phyloP scores from a whole-genome alignment of 2,797 vertebrate species.

The Parambassis ranga region DNA sequence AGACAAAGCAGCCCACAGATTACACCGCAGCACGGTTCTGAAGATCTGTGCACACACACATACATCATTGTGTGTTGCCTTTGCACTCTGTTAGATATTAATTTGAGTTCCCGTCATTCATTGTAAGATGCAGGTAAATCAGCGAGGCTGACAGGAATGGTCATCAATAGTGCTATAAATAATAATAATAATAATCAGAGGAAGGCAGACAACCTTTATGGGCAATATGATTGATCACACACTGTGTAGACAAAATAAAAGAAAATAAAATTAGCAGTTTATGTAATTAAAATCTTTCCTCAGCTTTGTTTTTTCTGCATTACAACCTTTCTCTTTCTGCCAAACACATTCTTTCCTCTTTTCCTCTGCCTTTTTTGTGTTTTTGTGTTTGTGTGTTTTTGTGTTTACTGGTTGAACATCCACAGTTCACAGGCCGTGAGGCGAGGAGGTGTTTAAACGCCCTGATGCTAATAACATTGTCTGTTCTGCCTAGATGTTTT shows the following conservation, averaged over 20 bases:
- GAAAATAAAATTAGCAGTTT: conserved; percentile 1
- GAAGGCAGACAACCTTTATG: conserved; percentile 25
- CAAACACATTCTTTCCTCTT: neutral
- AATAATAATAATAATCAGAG: conserved; percentile 57
- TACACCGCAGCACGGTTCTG: conserved; percentile 46
- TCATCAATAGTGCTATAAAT: conserved; percentile 57
- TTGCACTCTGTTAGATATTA: conserved; percentile 45
- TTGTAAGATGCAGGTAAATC: conserved; percentile 55
- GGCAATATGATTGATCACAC: conserved; percentile 25
- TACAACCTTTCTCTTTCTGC: conserved; percentile 1
- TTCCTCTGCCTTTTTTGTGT: too few species aligned
- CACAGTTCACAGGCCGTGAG: conserved; percentile 6
- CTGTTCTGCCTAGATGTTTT: conserved; percentile 42
- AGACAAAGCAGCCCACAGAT: conserved; percentile 59
- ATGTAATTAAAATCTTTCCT: conserved; percentile 26
- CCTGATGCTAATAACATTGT: conserved; percentile 44
- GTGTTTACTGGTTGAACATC: conserved; percentile 14
- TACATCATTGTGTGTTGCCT: conserved; percentile 50
- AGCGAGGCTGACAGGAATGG: conserved; percentile 31
- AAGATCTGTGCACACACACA: conserved; percentile 32
- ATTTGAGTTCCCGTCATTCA: conserved; percentile 53
- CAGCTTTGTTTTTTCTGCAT: neutral
- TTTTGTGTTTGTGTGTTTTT: conserved; percentile 37
- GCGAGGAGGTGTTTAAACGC: conserved; percentile 24
- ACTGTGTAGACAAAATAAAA: conserved; percentile 28